Evolutionary conservation across 2,888 invertebrate genomes (phyloP), one percentile per base, ranked within the genome.

Genomic region (Cistogaster globosa): DNA sequence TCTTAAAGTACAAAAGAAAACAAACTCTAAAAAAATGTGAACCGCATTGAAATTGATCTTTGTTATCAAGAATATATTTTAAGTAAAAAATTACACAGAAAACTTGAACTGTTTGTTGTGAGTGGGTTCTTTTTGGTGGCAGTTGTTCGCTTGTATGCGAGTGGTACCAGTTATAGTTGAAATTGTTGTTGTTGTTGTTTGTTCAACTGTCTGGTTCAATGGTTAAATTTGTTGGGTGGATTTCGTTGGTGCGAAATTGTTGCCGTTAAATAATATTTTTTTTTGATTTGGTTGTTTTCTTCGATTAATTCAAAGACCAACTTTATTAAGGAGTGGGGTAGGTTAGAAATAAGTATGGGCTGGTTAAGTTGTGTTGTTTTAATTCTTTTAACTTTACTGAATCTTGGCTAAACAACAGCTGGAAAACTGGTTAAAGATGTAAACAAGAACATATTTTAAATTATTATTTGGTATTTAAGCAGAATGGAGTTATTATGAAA

Each of bases 31-130:
- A 69, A 83, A 71, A 81, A 76, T 84, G 14, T 75, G 69, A 67
- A 82, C 74, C 85, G 32, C 2, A 85, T 75, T 85, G 81, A 85
- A 82, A 82, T 78, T 82, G 81, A 85, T 85, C 78, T 75, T 78
- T 85, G 81, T 65, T 81, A 84, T 63, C 60, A n/a, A 79, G 48
- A 76, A 76, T 74, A 42, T n/a, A 18, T 32, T 48, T 22, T 48
- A 71, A 67, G 36, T 38, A 53, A 69, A 74, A 58, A 63, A 48
- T 67, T 51, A 36, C 16, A 26, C 12, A 63, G 68, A 51, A 78
- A 69, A 68, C 75, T 57, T 81, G 58, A 81, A 82, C 38, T 32
- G 62, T 55, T 78, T 45, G 55, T 78, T 32, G 53, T 62, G 55
- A 78, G 32, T 71, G 32, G 32, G 20, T 32, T 32, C 1, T 32